Evolutionary conservation across 2,113 vertebrate genomes (phyloP).

Genomic region (Charina bottae): DNA sequence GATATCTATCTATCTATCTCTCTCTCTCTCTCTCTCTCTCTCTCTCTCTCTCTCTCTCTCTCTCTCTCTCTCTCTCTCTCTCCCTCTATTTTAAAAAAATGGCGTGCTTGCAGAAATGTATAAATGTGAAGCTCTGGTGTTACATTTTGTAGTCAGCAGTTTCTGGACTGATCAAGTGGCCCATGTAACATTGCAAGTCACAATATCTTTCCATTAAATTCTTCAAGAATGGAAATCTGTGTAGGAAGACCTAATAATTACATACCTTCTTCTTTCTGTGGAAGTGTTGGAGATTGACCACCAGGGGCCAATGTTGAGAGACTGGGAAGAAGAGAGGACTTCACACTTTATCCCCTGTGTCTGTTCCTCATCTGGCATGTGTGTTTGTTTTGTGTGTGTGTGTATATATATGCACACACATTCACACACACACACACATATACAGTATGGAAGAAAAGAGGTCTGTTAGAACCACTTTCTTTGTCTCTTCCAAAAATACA

Average conservation of each 20-base stretch:
- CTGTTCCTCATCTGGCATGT: not conserved
- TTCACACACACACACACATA: not conserved
- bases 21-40: no score
- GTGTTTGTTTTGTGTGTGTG: not conserved
- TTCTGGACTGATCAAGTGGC: not conserved
- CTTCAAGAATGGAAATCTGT: not conserved
- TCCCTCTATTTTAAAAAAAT: not conserved
- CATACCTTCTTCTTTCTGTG: not conserved
- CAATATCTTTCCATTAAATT: not conserved
- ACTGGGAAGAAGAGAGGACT: not conserved
- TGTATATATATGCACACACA: not conserved
- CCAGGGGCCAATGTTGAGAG: not conserved
- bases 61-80: no score
- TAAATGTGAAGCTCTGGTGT: not conserved
- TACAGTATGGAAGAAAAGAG: not conserved
- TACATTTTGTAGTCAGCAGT: not conserved
- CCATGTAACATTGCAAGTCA: not conserved
- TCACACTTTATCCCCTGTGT: not conserved
- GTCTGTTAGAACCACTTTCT: not conserved
- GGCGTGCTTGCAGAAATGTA: not conserved
- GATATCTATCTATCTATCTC: no score
- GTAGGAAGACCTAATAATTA: not conserved
- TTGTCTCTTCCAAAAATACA: not conserved
- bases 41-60: no score
- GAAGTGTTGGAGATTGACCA: not conserved